phyloP scores from a whole-genome alignment of 1,140 invertebrate genomes.

The Batillaria attramentaria region DNA sequence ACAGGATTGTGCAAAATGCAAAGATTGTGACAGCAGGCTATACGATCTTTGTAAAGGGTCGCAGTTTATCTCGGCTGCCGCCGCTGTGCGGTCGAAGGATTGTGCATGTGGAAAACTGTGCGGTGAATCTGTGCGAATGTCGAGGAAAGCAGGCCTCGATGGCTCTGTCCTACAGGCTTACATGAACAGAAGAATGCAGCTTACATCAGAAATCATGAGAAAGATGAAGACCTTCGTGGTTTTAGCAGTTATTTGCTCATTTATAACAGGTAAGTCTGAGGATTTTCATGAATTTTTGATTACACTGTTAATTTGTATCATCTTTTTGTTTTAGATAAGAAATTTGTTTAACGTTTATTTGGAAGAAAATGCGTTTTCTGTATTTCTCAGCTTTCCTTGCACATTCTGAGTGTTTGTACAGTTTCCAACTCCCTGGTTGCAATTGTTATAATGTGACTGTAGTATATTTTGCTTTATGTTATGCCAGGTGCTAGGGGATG shows the following conservation, averaged over 20 bases:
- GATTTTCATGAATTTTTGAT: too few species aligned
- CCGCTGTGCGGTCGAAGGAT: background rate
- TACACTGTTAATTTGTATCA: too few species aligned
- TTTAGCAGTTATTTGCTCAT: constrained; percentile 4
- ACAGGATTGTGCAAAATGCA: constrained; percentile 2
- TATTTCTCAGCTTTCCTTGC: background rate
- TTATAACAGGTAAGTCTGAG: constrained; percentile 11
- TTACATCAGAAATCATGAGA: background rate
- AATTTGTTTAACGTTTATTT: background rate
- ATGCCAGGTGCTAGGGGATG: too few species aligned
- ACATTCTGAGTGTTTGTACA: background rate
- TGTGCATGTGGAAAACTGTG: constrained; percentile 7
- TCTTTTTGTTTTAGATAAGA: background rate
- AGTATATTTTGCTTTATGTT: too few species aligned
- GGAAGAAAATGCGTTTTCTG: background rate
- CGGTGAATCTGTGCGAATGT: background rate
- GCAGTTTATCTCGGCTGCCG: background rate
- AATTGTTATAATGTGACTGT: background rate
- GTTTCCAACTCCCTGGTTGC: background rate
- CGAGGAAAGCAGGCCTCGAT: background rate
- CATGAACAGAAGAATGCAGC: constrained; percentile 8
- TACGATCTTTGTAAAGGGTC: background rate
- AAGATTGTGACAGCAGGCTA: constrained; percentile 5
- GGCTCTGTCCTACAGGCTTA: background rate
- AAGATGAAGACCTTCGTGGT: constrained; percentile 13